Evolutionary conservation across 2,113 vertebrate genomes (phyloP).

Genomic region (Apodemus speciosus): DNA sequence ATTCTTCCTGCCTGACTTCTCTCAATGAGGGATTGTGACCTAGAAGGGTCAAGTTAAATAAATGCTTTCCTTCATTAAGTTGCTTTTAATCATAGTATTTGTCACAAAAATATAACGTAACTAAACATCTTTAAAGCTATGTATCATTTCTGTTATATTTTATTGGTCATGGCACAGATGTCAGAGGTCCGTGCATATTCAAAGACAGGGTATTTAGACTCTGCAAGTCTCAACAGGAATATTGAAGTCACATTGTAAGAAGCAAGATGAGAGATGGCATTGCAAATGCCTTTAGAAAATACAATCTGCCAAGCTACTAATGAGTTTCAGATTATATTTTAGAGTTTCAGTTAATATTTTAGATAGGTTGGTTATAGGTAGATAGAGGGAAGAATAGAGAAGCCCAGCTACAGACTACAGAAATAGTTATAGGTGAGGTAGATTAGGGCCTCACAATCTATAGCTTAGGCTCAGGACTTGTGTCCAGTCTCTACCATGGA

Average conservation of each 20-base stretch:
- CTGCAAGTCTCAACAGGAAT: background rate
- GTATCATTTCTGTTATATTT: background rate
- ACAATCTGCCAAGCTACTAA: background rate
- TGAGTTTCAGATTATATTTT: background rate
- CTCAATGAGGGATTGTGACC: background rate
- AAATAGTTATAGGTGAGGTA: background rate
- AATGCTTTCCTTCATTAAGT: background rate
- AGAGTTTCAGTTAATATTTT: background rate
- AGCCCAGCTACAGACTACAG: background rate
- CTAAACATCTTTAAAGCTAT: background rate
- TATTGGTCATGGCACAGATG: background rate
- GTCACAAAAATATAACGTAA: background rate
- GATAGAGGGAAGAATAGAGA: background rate
- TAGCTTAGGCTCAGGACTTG: background rate
- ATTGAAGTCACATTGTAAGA: background rate
- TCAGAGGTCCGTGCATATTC: background rate
- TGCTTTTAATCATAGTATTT: background rate
- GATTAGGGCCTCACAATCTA: background rate
- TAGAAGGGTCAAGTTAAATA: background rate
- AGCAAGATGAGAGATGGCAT: background rate
- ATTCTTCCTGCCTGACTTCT: background rate
- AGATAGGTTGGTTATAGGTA: background rate
- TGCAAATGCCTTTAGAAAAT: conserved; percentile 17
- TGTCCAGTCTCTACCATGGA: background rate
- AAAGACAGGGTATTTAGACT: background rate